Percentiles rank a stretch among this genome's conserved stretches.
These are phyloP conservation scores for Adrianichthys oophorus DNA, from an alignment of 2,797 vertebrate species.

Conservation along the genomic window DNA sequence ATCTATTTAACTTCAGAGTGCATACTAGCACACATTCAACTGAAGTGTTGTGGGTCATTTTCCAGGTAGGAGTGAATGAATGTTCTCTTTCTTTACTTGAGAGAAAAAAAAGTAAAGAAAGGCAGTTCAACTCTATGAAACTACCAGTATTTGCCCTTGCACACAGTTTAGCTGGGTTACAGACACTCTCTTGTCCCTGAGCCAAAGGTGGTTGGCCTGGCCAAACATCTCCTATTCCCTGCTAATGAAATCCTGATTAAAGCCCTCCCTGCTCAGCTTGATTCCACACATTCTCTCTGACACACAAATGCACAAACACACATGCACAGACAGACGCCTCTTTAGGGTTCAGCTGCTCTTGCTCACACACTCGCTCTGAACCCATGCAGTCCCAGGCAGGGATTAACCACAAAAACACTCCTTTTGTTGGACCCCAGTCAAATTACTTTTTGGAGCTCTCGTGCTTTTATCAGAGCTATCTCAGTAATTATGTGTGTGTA, in stretches of 20 bases:
- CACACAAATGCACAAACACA: slow-evolving; percentile 20
- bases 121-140: slow-evolving; percentile 49
- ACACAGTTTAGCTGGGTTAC: slow-evolving; percentile 61
- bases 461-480: slow-evolving; percentile 64
- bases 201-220: slow-evolving; percentile 65
- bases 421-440: slow-evolving; percentile 72
- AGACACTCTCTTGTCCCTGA: slow-evolving; percentile 64
- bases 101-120: slow-evolving; percentile 40
- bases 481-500: slow-evolving; percentile 16
- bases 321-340: slow-evolving; percentile 38
- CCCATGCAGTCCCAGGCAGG: slow-evolving; percentile 47
- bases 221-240: slow-evolving; percentile 71
- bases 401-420: slow-evolving; percentile 75
- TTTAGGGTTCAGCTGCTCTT: slow-evolving; percentile 24
- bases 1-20: slow-evolving; percentile 13
- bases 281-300: slow-evolving; percentile 18
- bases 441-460: slow-evolving; percentile 68
- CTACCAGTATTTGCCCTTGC: slow-evolving; percentile 52
- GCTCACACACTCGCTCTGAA: slow-evolving; percentile 18
- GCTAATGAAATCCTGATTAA: slow-evolving; percentile 76
- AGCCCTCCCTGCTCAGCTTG: slow-evolving; percentile 55
- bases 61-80: slow-evolving; percentile 27
- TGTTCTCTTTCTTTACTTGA: slow-evolving; percentile 16
- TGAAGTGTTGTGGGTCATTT: slow-evolving; percentile 8
- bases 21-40: neutral